Base-by-base conservation (phyloP, 1,140 invertebrate genomes). In the Babylonia areolata region DNA sequence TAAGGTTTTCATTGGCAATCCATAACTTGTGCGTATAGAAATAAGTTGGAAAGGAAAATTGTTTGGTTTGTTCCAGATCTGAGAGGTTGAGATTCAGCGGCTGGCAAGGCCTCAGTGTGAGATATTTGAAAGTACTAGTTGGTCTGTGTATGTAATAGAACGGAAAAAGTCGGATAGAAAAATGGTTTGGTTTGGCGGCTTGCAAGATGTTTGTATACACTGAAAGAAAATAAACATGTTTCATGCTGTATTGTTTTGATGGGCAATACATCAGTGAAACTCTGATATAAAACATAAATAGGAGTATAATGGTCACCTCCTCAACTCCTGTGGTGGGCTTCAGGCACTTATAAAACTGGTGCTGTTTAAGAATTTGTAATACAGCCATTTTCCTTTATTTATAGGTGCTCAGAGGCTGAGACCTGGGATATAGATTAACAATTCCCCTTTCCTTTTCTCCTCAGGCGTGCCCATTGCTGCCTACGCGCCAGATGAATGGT, bases 361-460 rank as follows among this genome's bases (percentile, higher is more conserved):
- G 58, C 20, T 64, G 58, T 64, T 64, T 12, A 23, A 64, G 58
- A 64, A 23, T 23, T 0, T 64, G 58, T 64, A 64, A 64, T 64
- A 12, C 28, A 64, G 17, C 20, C 20, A 23, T 64, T 40, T 73
- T 73, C 71, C 31, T 73, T 77, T 40, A 40, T 77, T 77, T 77
- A 15, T 77, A 77, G 75, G 39, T 77, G 75, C 3, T 40, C 9
- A 20, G 17, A 77, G 75, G 75, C 33, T 77, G 75, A 42, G 39
- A 77, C 75, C 37, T 40, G 23, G 75, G 35, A 3, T 28, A 37
- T 15, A 77, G 15, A 77, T 77, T 77, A 77, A 77, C 37, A 11
- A 15, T 77, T 39, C 37, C 75, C 82, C 64, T 84, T 84, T 46
- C 39, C n/a, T 71, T 84, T 75, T 58, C 37, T 84, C 82, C 40